Percentiles rank a stretch among this genome's conserved stretches.
Evolutionary conservation across 2,113 vertebrate genomes (phyloP).

Genomic region (Python bivittatus): DNA sequence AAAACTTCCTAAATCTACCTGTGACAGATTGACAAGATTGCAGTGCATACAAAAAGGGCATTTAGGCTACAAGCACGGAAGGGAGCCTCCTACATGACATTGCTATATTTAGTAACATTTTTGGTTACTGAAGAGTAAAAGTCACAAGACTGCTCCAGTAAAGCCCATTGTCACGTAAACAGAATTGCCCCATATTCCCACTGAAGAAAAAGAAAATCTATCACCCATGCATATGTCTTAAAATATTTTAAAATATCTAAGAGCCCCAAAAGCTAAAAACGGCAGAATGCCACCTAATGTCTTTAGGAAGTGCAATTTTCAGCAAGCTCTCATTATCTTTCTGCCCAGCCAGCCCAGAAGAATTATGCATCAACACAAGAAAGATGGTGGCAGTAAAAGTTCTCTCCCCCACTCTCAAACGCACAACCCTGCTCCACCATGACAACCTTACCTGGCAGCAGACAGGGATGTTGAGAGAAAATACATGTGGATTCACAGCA

Average conservation of each 20-base stretch:
- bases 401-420: not conserved
- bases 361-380: not conserved
- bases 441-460: slow-evolving; percentile 78
- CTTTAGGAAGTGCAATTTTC: not conserved
- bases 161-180: not conserved
- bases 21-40: not conserved
- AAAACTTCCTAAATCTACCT: not conserved
- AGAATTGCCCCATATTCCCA: too few relatives aligned
- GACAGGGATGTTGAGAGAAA: slow-evolving; percentile 91
- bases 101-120: not conserved
- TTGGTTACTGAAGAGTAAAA: not conserved
- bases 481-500: slow-evolving; percentile 95
- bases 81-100: not conserved
- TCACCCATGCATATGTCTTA: not conserved
- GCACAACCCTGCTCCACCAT: not conserved
- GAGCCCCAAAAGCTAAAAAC: too few relatives aligned
- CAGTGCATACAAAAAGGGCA: not conserved
- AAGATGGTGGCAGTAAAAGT: not conserved
- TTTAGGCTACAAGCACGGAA: not conserved
- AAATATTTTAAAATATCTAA: not conserved
- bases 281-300: not conserved
- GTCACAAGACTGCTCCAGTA: not conserved
- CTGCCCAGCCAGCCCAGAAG: slow-evolving; percentile 7
- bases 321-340: not conserved
- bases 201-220: not conserved